Percentiles rank a stretch among this genome's conserved stretches.
These are phyloP conservation scores for Macroteleia sp. DNA, from an alignment of 2,888 invertebrate species.

Conservation along the genomic window DNA sequence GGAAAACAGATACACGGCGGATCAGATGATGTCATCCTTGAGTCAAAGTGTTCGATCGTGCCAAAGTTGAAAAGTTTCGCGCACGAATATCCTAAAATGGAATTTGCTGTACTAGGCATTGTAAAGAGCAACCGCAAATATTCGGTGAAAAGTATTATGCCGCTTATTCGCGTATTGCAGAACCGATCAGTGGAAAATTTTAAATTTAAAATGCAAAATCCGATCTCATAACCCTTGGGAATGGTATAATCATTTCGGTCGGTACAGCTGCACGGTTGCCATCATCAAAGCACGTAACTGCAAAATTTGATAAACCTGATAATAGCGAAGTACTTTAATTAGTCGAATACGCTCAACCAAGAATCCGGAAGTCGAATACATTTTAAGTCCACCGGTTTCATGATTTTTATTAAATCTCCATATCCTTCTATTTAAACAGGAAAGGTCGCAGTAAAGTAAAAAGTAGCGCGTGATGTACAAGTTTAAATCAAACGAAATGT, in stretches of 20 bases:
- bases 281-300: too few species aligned
- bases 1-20: slow-evolving; percentile 37
- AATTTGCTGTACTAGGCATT: slow-evolving; percentile 50
- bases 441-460: too few species aligned
- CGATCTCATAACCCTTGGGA: slow-evolving; percentile 11
- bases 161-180: slow-evolving; percentile 38
- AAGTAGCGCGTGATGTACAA: too few species aligned
- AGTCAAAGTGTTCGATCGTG: slow-evolving; percentile 49
- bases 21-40: slow-evolving; percentile 36
- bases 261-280: too few species aligned
- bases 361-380: too few species aligned
- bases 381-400: too few species aligned
- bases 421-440: too few species aligned
- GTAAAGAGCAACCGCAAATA: slow-evolving; percentile 52
- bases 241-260: neutral
- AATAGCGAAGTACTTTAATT: too few species aligned
- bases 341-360: too few species aligned
- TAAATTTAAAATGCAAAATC: slow-evolving; percentile 39
- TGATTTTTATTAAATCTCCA: too few species aligned
- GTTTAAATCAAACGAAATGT: too few species aligned
- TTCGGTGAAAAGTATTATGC: slow-evolving; percentile 33
- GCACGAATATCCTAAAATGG: slow-evolving; percentile 48
- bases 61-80: slow-evolving; percentile 46
- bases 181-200: slow-evolving; percentile 53
- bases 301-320: too few species aligned